Evolutionary conservation across 1,140 invertebrate species (phyloP), one percentile per base, ranked within the genome.

Genomic region (Cherax quadricarinatus): DNA sequence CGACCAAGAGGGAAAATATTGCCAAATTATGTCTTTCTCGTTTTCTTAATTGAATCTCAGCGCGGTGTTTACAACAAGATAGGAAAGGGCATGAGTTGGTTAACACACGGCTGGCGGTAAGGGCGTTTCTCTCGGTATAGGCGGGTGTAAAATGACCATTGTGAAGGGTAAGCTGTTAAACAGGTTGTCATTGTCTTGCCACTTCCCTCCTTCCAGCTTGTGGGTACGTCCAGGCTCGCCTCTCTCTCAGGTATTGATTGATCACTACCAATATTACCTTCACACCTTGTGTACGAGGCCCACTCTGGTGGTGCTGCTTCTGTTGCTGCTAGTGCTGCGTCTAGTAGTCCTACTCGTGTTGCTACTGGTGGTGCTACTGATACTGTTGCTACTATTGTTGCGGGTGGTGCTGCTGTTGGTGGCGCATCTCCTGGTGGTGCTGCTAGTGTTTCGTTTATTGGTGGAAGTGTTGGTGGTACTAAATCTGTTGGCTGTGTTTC

Each of bases 21-120:
- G 48, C 62, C 62, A 66, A 66, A 85, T 85, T 85, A 84, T 62
- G 83, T 70, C 83, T 70, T 85, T 70, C 83, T 85, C 83, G 24
- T 66, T 85, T 85, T 85, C 24, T 70, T 85, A 70, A 85, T 85
- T 85, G 83, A 70, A 70, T 85, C 41, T 60, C 62, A 62, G 82
- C 53, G 82, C 82, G 82, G 82, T 84, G 82, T 84, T 84, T 84
- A 84, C 82, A 57, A 51, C 80, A n/a, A 18, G 80, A 2, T 18
- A n/a, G 57, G 53, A 3, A 81, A 51, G 41, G 41, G 18, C n/a
- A 7, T 24, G 18, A 21, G 24, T 6, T 6, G 5, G 14, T 14
- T 75, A 30, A 9, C n/a, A 75, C 70, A 30, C 70, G 12, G 7
- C n/a, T 41, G n/a, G 70, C 24, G 12, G 24, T 70, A 85, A 70